These are phyloP conservation scores for Halictus rubicundus DNA, from an alignment of 1,140 invertebrate genomes.

Conservation along the genomic window DNA sequence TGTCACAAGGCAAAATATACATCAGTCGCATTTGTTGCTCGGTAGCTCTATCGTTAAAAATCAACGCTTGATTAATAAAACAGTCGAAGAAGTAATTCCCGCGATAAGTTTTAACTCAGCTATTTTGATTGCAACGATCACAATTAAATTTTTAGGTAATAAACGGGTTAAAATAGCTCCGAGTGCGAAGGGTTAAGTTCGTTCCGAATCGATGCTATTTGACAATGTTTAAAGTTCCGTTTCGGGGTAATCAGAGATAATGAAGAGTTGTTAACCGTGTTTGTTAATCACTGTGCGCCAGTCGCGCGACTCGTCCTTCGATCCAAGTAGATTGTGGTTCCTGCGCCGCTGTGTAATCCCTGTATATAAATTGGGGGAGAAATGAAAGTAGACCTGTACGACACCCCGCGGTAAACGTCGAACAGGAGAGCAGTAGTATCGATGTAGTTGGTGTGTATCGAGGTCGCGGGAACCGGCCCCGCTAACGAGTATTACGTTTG, in stretches of 20 bases:
- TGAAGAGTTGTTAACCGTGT: too few relatives aligned
- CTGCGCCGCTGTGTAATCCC: slow-evolving; percentile 31
- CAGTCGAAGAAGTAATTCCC: too few relatives aligned
- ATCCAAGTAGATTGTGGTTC: slow-evolving; percentile 19
- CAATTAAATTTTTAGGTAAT: too few relatives aligned
- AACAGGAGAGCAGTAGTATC: slow-evolving; percentile 4
- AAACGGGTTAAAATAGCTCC: neutral
- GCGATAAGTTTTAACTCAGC: too few relatives aligned
- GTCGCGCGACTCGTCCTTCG: neutral
- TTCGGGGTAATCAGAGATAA: too few relatives aligned
- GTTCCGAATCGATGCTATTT: too few relatives aligned
- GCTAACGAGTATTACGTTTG: slow-evolving; percentile 66
- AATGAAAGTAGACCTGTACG: slow-evolving; percentile 47
- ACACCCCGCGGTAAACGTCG: slow-evolving; percentile 11
- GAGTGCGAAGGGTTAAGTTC: neutral
- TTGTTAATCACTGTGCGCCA: too few relatives aligned
- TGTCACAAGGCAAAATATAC: too few relatives aligned
- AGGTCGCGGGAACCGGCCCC: slow-evolving; percentile 30
- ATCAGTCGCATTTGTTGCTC: too few relatives aligned
- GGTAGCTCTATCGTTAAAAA: too few relatives aligned
- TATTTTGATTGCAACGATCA: too few relatives aligned
- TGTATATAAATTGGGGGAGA: slow-evolving; percentile 39
- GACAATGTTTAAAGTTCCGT: neutral
- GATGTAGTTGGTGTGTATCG: slow-evolving; percentile 11
- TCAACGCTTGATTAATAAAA: too few relatives aligned